These are phyloP conservation scores for Toxotes jaculatrix DNA, from an alignment of 2,113 vertebrate species.

Conservation along the genomic window DNA sequence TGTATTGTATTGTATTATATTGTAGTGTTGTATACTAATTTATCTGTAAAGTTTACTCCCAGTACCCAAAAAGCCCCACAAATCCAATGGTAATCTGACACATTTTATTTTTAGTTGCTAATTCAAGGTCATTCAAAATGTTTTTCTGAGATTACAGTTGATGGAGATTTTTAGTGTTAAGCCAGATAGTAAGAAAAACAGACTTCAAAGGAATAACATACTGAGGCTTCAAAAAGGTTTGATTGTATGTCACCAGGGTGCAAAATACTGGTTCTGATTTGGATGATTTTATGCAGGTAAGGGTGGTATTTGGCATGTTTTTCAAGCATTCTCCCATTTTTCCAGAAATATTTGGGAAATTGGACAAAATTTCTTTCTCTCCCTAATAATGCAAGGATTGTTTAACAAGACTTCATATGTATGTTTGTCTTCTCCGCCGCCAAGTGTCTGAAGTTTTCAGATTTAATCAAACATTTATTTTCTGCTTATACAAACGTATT, in stretches of 20 bases:
- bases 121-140: neutral
- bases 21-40: too few relatives aligned
- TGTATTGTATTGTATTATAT: too few relatives aligned
- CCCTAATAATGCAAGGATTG: neutral
- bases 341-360: neutral
- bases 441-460: neutral
- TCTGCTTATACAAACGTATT: neutral
- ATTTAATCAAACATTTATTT: neutral
- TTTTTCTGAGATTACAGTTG: neutral
- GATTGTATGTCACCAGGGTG: neutral
- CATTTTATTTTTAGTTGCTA: neutral
- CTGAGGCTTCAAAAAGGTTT: neutral
- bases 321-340: neutral
- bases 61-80: too few relatives aligned
- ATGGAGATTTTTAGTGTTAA: neutral
- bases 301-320: neutral
- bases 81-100: neutral
- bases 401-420: neutral
- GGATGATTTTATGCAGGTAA: neutral
- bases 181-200: neutral
- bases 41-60: too few relatives aligned
- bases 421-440: neutral
- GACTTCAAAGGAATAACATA: neutral
- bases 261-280: neutral
- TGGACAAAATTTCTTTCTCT: neutral